Evolutionary conservation across 2,113 vertebrate species (phyloP), one percentile per base, ranked within the genome.

Genomic region (Neogobius melanostomus): DNA sequence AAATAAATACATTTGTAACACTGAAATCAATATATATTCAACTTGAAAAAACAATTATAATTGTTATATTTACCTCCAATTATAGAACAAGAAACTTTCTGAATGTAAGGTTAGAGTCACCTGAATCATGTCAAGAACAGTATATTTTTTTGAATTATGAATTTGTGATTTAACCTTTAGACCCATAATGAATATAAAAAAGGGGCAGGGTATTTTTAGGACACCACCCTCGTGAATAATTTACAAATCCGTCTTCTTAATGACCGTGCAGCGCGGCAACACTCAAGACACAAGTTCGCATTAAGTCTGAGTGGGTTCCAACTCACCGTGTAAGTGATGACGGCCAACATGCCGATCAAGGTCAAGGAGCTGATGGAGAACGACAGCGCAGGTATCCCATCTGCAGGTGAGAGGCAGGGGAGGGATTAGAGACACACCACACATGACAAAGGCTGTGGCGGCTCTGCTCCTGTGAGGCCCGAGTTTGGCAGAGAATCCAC

Each of bases 341-440:
- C 95, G 85, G 96, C 97, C 93, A 99, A 83, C 98, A 99, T 99
- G 87, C 97, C 98, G 87, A 99, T 95, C 92, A 99, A 93, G 82
- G 98, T 99, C 92, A 99, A 89, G 67, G 96, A 94, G 89, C 98
- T 98, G 92, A 99, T 97, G 85, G 98, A 98, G 92, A 99, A 99
- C 6, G 96, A 95, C 80, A 99, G 91, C 11, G 97, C 95, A 69
- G 94, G 93, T 88, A 99, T 91, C 62, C 97, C 98, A 94, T 96
- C 98, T 99, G 93, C 10, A 88, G 83, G 74, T 7, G 28, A 80
- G 76, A 80, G 17, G 80, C 48, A 66, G 11, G 47, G 71, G 42
- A 71, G 17, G 17, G 43, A 75, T 75, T 50, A 72, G 48, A 56
- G 53, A 56, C 53, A 28, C 64, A 53, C 63, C 60, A 71, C 75